Percentiles rank a stretch among this genome's conserved stretches.
Conservation (phyloP, 53 echinoderm and acorn worm genomes). For the Mesocentrotus franciscanus region DNA sequence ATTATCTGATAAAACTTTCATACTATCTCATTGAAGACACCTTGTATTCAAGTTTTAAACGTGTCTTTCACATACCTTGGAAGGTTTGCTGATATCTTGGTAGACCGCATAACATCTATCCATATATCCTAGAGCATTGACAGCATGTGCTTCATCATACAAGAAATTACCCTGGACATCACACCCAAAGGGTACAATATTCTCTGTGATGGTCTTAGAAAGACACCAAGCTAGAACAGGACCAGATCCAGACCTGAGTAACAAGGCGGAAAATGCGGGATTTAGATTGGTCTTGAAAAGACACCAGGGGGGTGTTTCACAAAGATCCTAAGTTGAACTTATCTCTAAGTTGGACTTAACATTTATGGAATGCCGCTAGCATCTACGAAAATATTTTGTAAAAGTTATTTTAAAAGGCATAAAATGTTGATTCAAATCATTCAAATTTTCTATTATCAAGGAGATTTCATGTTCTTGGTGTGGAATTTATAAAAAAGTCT, state of each 20-base stretch:
- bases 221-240: conserved; percentile 90
- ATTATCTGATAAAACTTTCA: too few relatives aligned
- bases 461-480: too few relatives aligned
- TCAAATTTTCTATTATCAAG: too few relatives aligned
- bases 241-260: conserved; percentile 67
- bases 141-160: conserved; percentile 84
- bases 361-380: too few relatives aligned
- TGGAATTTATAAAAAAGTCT: too few relatives aligned
- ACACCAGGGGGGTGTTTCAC: too few relatives aligned
- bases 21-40: too few relatives aligned
- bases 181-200: conserved; percentile 81
- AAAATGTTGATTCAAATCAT: too few relatives aligned
- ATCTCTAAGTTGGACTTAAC: too few relatives aligned
- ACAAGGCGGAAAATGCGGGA: not conserved
- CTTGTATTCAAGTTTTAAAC: not conserved
- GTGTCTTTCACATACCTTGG: conserved; percentile 76
- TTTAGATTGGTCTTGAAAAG: not conserved
- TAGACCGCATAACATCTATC: conserved; percentile 90
- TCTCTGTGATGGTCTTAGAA: conserved; percentile 82
- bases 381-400: too few relatives aligned
- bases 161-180: conserved; percentile 93
- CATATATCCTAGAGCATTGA: conserved; percentile 96
- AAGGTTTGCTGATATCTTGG: conserved; percentile 76
- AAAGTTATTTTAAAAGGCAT: too few relatives aligned
- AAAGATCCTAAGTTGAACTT: too few relatives aligned